A percentile compares a stretch with the other conserved stretches of the same genome.
These are phyloP conservation scores for Andrena cerasifolii DNA, from an alignment of 1,140 invertebrate species.

Conservation along the genomic window DNA sequence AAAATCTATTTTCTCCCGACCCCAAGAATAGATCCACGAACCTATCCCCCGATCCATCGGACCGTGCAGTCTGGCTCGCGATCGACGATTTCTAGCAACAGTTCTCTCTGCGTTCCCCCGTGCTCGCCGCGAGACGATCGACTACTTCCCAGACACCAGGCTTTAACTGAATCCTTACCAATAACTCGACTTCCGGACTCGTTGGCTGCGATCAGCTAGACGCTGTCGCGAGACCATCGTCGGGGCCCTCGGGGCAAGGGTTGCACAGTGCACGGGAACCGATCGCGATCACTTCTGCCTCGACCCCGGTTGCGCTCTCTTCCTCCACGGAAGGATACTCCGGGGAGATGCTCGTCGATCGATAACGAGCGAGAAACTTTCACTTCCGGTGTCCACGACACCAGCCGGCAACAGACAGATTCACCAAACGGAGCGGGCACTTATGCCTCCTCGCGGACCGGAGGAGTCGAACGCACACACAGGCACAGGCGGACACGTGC, in stretches of 20 bases:
- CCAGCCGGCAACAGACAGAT: not conserved
- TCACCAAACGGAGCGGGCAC: not conserved
- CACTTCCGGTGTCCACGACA: slow-evolving; percentile 9
- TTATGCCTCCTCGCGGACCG: too few species aligned
- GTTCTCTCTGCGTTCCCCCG: too few species aligned
- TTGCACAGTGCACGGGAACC: slow-evolving; percentile 12
- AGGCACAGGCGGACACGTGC: not conserved
- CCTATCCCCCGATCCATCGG: not conserved
- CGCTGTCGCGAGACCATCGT: slow-evolving; percentile 38
- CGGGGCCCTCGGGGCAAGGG: not conserved
- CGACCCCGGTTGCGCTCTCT: not conserved
- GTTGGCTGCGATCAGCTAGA: slow-evolving; percentile 13
- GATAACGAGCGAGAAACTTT: slow-evolving; percentile 25
- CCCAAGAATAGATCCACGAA: not conserved
- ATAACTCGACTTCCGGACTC: slow-evolving; percentile 16
- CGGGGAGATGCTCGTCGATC: too few species aligned
- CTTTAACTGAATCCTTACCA: slow-evolving; percentile 29
- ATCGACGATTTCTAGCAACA: not conserved
- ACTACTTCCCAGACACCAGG: not conserved
- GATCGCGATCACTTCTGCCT: not conserved
- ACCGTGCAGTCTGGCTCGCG: not conserved
- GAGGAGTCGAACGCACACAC: not conserved
- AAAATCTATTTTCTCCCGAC: too few species aligned
- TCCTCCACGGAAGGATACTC: slow-evolving; percentile 7
- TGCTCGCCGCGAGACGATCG: not conserved